Conservation (phyloP, 2,113 vertebrate genomes). For the Sciurus niger region DNA sequence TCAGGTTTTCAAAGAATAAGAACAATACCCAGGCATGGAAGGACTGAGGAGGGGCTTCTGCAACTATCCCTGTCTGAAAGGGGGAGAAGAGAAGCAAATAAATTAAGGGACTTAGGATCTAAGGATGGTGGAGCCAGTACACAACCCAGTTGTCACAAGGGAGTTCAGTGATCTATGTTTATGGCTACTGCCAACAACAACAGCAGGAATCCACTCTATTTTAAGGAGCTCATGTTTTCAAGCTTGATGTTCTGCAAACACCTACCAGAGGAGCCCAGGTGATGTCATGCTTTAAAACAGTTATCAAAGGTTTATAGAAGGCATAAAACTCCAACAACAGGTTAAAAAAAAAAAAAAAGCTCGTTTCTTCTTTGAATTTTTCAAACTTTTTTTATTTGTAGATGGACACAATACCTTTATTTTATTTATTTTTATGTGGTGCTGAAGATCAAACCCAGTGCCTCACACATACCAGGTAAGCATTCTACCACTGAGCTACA, state of each 20-base stretch:
- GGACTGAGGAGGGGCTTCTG: not conserved
- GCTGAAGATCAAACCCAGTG: too few species aligned
- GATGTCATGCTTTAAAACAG: conserved; percentile 19
- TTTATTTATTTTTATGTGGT: too few species aligned
- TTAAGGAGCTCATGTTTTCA: not conserved
- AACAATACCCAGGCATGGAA: not conserved
- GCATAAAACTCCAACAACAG: conserved; percentile 39
- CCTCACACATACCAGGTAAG: too few species aligned
- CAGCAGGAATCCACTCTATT: not conserved
- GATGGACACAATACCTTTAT: too few species aligned
- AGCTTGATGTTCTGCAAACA: not conserved
- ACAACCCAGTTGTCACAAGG: not conserved
- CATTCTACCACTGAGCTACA: too few species aligned
- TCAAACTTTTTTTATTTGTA: too few species aligned
- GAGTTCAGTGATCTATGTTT: not conserved
- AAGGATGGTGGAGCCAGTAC: not conserved
- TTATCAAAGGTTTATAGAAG: not conserved
- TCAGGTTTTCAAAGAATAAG: conserved; percentile 17
- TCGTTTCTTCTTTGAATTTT: not conserved
- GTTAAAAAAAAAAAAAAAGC: not conserved
- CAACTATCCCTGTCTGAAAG: not conserved
- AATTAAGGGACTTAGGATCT: not conserved
- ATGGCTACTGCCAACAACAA: not conserved
- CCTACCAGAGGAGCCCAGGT: not conserved
- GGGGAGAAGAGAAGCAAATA: not conserved